Percentiles rank a stretch among this genome's conserved stretches.
phyloP scores from a whole-genome alignment of 2,888 invertebrate genomes.

The Agriotes lineatus region DNA sequence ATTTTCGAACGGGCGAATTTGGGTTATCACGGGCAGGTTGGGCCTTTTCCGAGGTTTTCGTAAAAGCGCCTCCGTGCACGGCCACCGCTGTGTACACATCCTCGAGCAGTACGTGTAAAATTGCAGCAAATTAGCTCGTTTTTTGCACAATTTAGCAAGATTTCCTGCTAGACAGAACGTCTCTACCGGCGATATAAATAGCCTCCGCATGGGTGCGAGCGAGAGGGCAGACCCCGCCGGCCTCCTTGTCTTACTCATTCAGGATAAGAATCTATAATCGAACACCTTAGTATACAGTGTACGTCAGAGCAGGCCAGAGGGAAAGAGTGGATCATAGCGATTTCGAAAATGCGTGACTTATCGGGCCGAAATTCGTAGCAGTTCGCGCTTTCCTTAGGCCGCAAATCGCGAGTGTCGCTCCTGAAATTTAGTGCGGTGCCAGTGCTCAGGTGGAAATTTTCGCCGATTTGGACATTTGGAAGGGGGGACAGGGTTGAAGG shows the following conservation, averaged over 20 bases:
- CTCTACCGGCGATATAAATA: constrained; percentile 40
- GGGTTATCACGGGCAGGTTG: no score
- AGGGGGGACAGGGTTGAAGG: no score
- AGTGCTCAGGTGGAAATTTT: no score
- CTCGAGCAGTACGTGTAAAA: constrained; percentile 23
- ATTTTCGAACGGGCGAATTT: no score
- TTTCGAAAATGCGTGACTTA: constrained; percentile 11
- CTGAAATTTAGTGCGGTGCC: constrained; percentile 6
- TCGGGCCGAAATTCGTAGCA: constrained; percentile 4
- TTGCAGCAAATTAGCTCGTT: constrained; percentile 34
- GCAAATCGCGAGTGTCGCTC: constrained; percentile 21
- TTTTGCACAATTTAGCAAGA: constrained; percentile 46
- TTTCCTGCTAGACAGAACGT: constrained; percentile 46
- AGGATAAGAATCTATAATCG: constrained; percentile 43
- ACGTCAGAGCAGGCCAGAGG: constrained; percentile 41
- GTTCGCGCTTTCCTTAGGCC: constrained; percentile 20
- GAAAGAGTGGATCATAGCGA: constrained; percentile 30
- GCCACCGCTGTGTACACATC: no score
- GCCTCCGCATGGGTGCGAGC: constrained; percentile 33
- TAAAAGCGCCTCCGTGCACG: no score
- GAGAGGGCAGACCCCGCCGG: constrained; percentile 31
- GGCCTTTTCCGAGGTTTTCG: no score
- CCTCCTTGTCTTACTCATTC: constrained; percentile 39
- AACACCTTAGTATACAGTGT: constrained; percentile 45
- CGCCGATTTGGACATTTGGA: no score